Evolutionary conservation across 2,888 invertebrate species (phyloP), one percentile per base, ranked within the genome.

Genomic region (Tillus elongatus): DNA sequence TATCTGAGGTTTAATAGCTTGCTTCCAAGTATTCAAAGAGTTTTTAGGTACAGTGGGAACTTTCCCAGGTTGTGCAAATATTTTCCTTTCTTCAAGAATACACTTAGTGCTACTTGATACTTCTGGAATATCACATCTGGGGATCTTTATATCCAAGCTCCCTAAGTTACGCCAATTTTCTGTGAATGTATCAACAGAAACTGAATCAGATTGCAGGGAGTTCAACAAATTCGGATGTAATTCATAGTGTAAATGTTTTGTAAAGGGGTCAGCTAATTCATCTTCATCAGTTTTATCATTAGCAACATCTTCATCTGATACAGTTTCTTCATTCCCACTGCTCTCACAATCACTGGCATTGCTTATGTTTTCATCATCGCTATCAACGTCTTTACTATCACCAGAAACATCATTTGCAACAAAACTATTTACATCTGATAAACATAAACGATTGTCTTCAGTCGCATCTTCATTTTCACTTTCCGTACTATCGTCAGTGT

Each of bases 1-100:
- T 46, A 88, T 74, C 63, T 83, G 80, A 6, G 72, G 57, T 67
- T 86, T 86, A 6, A 88, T 68, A 51, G 69, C 64, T 15, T 79
- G 54, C 42, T 72, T 66, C 30, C 72, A 57, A 49, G 74, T 73
- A 48, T 75, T 67, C 2, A 70, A 45, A 26, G 63, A 63, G 15
- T 63, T 64, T 1, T 57, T 52, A 3, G 71, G 57, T 37, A 60
- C 43, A 33, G 60, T 57, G 2, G 83, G 82, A 2, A 71, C 44
- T 42, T 55, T 63, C 4, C 77, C 77, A 30, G 63, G 58, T 15
- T 66, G 52, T 1, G 81, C 76, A 64, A 64, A 77, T 2, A 54
- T 58, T 53, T 73, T 74, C 30, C 74, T 70, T 58, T 78, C 41
- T 14, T 33, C 35, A n/a, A 40, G 26, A 3, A 40, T 14, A 16